Evolutionary conservation across 2,797 vertebrate genomes (phyloP), one percentile per base, ranked within the genome.

Genomic region (Serranus cabrilla): DNA sequence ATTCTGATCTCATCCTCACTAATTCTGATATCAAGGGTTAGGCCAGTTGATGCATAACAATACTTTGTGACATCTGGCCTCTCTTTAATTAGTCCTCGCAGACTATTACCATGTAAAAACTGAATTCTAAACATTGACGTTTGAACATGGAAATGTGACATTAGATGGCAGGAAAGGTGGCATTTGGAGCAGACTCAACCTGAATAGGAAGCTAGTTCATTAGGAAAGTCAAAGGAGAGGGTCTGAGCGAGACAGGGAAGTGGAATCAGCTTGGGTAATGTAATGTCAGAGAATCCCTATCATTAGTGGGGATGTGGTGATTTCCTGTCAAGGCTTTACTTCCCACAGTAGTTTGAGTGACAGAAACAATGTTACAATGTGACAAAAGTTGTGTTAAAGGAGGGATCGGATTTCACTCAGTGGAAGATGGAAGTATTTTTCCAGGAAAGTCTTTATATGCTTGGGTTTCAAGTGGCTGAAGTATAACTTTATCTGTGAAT

Each of bases 111-210:
- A 76, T 81, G 83, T 88, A 85, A 81, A 75, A 82, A 82, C 8
- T 47, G 40, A 68, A 73, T 67, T 85, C 74, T 62, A 87, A 81
- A 82, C 78, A 90, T 58, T 85, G 90, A 90, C 76, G 81, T 92
- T 89, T 91, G 78, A 91, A 92, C 89, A 94, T 93, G 91, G 84
- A 94, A 94, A 95, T 93, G 89, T 94, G 93, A 94, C 92, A 95
- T 93, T 93, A 90, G 75, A 83, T 81, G 66, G 77, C 61, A 60
- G 74, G 82, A 86, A 88, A 91, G 83, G 74, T 94, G 93, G 75
- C 91, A 91, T 95, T 94, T 94, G 81, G 79, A 89, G 82, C 76
- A 74, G 80, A 84, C 79, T 78, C 81, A 74, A 89, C 67, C 78
- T 87, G 93, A 94, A 89, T 91, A 82, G 81, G 71, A 87, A 91